These are phyloP conservation scores for Hydrolagus colliei DNA, from an alignment of 2,797 vertebrate genomes.

Conservation along the genomic window DNA sequence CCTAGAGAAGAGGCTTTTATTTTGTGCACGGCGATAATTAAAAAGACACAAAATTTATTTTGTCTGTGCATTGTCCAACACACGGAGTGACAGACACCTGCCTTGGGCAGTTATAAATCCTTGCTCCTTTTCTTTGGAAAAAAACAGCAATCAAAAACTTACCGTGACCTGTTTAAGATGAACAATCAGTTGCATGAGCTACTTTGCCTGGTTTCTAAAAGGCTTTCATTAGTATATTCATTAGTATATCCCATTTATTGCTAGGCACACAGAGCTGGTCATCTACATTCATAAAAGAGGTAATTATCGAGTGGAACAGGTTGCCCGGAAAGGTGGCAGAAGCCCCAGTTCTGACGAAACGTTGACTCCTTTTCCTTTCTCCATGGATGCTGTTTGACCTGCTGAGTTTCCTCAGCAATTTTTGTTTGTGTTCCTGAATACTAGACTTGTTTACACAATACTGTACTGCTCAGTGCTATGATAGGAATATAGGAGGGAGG, in stretches of 20 bases:
- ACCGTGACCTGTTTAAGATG: neutral
- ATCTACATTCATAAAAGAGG: neutral
- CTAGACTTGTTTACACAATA: no score
- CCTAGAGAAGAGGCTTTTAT: neutral
- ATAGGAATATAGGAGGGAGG: no score
- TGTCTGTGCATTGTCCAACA: neutral
- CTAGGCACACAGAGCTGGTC: neutral
- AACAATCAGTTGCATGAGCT: no score
- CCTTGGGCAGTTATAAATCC: neutral
- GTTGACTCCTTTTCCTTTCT: no score
- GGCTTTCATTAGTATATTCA: neutral
- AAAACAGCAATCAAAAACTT: neutral
- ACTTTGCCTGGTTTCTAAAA: neutral
- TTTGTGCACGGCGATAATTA: neutral
- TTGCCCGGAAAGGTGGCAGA: no score
- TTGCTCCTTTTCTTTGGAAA: neutral
- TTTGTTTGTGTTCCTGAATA: no score
- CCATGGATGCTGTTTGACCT: no score
- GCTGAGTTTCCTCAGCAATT: no score
- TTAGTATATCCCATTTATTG: neutral
- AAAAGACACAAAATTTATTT: neutral
- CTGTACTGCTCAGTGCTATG: no score
- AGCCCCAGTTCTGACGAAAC: no score
- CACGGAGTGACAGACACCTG: neutral
- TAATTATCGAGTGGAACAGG: no score